Evolutionary conservation across 2,113 vertebrate genomes (phyloP), one percentile per base, ranked within the genome.

Genomic region (Herpetotheres cachinnans): DNA sequence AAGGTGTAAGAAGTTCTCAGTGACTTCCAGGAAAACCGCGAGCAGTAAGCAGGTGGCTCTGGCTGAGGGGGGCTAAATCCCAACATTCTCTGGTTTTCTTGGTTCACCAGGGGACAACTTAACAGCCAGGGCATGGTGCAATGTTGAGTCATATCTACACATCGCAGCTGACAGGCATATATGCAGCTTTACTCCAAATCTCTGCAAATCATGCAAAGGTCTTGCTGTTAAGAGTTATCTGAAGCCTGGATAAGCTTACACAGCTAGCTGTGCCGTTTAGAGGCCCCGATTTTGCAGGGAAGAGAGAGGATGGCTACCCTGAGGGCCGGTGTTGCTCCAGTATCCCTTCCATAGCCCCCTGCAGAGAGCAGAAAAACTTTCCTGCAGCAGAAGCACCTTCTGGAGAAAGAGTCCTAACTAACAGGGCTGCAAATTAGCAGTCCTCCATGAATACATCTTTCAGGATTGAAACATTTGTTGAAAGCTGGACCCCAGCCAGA

Each of bases 401-500:
- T 80, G 7, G 29, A 82, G 70, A 91, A 82, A 79, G 18, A 65
- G 54, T 79, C 66, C 78, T 58, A 77, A 73, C 52, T 84, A 94
- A 85, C 0, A 80, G 49, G 85, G 40, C 87, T 92, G 92, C 44
- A 90, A 93, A 95, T 90, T 95, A 97, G 92, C 95, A 97, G 50
- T 94, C 58, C 40, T 79, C 65, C 93, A 30, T n/a, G 40, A 91
- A 86, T 42, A 69, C 27, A 88, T 96, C 92, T 94, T 90, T 49
- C 78, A 92, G 92, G 58, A 90, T 25, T 62, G 21, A 96, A 95
- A 86, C 82, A 94, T 96, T 97, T 94, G 87, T 73, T 94, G 87
- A 95, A 94, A 90, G 84, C 83, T 97, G 96, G 93, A 93, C 36
- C 62, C 49, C 19, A 61, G 70, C 95, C 95, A 96, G 95, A 88